Percentiles rank a stretch among this genome's conserved stretches.
Evolutionary conservation across 2,888 invertebrate species (phyloP).

Genomic region (Brachycybe producta): DNA sequence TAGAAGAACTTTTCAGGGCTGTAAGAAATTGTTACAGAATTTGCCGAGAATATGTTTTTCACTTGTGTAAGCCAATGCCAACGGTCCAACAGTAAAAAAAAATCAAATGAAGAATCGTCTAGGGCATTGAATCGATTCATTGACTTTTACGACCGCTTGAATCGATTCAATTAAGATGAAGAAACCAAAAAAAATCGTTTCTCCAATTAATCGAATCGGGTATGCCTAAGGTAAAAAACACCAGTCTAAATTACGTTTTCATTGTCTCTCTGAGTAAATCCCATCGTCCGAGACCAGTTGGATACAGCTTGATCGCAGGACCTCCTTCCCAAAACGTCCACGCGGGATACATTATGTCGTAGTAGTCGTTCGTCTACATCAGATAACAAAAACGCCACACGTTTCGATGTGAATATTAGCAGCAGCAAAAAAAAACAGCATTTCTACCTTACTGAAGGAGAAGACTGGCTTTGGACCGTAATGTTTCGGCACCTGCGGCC

Average conservation of each 20-base stretch:
- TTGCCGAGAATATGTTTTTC: no score
- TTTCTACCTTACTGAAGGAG: constrained; percentile 78
- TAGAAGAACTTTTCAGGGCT: no score
- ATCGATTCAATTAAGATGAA: no score
- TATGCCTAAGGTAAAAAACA: no score
- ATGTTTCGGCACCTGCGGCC: constrained; percentile 65
- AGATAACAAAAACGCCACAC: constrained; percentile 19
- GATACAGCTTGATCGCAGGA: constrained; percentile 86
- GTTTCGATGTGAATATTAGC: constrained; percentile 4
- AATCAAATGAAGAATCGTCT: no score
- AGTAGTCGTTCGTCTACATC: constrained; percentile 53
- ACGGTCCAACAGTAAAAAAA: no score
- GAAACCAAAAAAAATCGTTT: no score
- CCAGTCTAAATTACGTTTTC: constrained; percentile 34
- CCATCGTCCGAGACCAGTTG: constrained; percentile 58
- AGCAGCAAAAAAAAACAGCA: constrained; percentile 18
- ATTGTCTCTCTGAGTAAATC: constrained; percentile 64
- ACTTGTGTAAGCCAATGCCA: no score
- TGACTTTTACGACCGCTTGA: no score
- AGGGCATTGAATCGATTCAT: no score
- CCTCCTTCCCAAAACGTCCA: constrained; percentile 99
- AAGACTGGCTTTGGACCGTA: constrained; percentile 61
- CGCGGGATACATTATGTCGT: constrained; percentile 82
- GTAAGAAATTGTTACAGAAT: no score
- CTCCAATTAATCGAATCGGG: no score